phyloP scores from a whole-genome alignment of 2,888 invertebrate species.

The Trachelus troglodyta region DNA sequence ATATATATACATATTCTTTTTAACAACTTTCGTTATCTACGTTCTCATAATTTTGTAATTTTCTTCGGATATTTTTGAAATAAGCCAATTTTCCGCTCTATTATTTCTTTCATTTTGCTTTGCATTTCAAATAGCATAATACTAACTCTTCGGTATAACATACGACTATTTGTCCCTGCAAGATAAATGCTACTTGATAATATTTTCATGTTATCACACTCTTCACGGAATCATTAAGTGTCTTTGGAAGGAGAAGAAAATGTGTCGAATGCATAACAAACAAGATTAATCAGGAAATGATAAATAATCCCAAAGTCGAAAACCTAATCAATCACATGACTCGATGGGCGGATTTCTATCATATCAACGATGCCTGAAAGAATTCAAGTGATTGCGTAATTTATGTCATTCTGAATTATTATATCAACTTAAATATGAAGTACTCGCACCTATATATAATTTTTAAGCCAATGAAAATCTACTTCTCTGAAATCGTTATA shows the following conservation, averaged over 20 bases:
- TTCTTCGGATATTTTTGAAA: background rate
- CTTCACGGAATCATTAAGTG: background rate
- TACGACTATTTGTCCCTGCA: background rate
- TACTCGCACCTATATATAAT: background rate
- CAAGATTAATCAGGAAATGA: background rate
- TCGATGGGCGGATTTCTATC: background rate
- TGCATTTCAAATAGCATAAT: background rate
- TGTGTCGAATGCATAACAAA: background rate
- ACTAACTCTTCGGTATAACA: background rate
- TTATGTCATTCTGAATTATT: background rate
- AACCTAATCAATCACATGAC: background rate
- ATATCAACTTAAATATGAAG: background rate
- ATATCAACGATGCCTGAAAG: background rate
- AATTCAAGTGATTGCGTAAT: background rate
- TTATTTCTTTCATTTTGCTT: background rate
- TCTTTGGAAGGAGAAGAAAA: background rate
- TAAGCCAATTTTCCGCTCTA: background rate
- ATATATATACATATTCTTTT: background rate
- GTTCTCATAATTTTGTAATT: background rate
- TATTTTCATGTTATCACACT: background rate
- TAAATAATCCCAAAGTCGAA: background rate
- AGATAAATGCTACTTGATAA: background rate
- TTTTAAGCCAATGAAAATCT: background rate
- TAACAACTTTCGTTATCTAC: background rate
- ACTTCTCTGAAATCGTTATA: background rate